Evolutionary conservation across 2,797 vertebrate genomes (phyloP).

Genomic region (Ara ararauna): DNA sequence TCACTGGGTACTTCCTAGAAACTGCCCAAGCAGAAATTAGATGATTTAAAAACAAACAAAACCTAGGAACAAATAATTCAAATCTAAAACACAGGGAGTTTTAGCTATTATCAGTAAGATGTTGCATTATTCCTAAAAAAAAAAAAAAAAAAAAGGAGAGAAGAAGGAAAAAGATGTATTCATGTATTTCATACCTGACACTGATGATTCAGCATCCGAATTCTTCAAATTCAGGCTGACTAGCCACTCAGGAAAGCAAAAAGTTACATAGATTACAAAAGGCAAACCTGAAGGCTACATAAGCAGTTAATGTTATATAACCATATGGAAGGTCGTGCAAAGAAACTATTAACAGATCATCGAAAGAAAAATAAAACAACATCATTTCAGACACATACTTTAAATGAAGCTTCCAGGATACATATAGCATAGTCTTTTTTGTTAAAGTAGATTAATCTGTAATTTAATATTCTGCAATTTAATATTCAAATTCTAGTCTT

Average conservation of each 20-base stretch:
- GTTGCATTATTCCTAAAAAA: neutral
- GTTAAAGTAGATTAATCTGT: neutral
- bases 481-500: neutral
- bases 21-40: neutral
- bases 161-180: neutral
- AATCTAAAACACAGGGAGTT: neutral
- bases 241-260: neutral
- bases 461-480: neutral
- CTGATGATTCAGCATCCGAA: neutral
- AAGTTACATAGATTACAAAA: neutral
- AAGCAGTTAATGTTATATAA: neutral
- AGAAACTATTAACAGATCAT: neutral
- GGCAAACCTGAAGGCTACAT: neutral
- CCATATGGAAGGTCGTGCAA: neutral
- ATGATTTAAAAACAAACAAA: neutral
- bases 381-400: neutral
- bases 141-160: neutral
- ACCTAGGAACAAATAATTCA: neutral
- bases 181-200: neutral
- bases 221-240: neutral
- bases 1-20: neutral
- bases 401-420: neutral
- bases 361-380: neutral
- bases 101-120: neutral
- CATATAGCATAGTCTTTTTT: neutral